Conservation (phyloP, 2,888 invertebrate species). For the Apodemia duryi region DNA sequence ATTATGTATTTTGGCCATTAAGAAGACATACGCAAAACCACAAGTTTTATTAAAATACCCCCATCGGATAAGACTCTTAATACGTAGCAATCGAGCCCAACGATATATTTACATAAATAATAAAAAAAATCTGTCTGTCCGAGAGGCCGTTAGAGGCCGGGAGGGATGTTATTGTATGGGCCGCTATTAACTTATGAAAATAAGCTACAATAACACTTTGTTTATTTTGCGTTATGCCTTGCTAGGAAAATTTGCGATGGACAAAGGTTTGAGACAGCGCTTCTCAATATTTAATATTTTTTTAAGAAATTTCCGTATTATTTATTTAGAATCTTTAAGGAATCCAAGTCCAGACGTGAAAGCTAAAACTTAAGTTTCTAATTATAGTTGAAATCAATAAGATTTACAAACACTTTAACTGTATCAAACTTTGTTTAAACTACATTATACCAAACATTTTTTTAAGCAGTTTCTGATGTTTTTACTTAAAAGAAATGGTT, state of each 20-base stretch:
- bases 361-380: too few species aligned
- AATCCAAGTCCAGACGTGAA: too few species aligned
- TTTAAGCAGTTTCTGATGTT: too few species aligned
- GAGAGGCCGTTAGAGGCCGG: constrained; percentile 24
- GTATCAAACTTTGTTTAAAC: too few species aligned
- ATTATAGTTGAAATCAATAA: too few species aligned
- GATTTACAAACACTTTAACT: too few species aligned
- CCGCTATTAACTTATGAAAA: constrained; percentile 77
- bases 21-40: constrained; percentile 2
- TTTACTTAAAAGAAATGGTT: too few species aligned
- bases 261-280: constrained; percentile 46
- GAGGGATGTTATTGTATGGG: constrained; percentile 39
- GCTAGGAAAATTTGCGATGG: constrained; percentile 62
- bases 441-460: too few species aligned
- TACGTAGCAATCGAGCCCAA: constrained; percentile 37
- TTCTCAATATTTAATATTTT: constrained; percentile 39
- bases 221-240: constrained; percentile 73
- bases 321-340: too few species aligned
- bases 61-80: constrained; percentile 20
- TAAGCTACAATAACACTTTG: constrained; percentile 77
- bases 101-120: constrained; percentile 50
- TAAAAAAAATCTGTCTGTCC: constrained; percentile 38
- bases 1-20: background rate
- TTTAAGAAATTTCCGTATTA: too few species aligned
- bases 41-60: constrained; percentile 8